Conservation (phyloP, 2,797 vertebrate species). For the Merluccius polli region DNA sequence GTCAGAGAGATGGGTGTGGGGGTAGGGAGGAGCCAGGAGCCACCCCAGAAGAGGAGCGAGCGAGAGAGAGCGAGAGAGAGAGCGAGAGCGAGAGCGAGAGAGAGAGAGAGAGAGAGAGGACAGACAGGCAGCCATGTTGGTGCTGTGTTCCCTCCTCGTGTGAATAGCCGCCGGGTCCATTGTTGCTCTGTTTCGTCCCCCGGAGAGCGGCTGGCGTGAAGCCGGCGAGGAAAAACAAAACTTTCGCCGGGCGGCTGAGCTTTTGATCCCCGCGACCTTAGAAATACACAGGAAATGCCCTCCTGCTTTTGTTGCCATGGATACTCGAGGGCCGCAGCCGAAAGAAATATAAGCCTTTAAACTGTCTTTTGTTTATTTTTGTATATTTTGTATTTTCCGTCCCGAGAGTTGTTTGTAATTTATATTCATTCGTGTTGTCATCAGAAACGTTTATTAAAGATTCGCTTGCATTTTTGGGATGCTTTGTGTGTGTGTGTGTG, state of each 20-base stretch:
- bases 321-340: conserved; percentile 23
- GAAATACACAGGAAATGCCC: conserved; percentile 28
- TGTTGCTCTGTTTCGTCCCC: not conserved
- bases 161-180: not conserved
- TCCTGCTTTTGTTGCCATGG: conserved; percentile 29
- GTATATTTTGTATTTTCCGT: conserved; percentile 68
- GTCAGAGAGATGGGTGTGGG: conserved; percentile 57
- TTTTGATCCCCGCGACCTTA: conserved; percentile 26
- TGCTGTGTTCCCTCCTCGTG: conserved; percentile 1
- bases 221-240: conserved; percentile 12
- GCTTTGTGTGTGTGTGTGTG: conserved; percentile 1
- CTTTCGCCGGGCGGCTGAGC: conserved; percentile 14
- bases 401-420: conserved; percentile 54
- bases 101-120: not conserved
- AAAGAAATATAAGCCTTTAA: conserved; percentile 37
- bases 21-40: conserved; percentile 30
- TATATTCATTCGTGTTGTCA: conserved; percentile 54
- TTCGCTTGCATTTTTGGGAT: conserved; percentile 40
- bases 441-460: conserved; percentile 63
- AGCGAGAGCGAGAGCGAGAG: not conserved
- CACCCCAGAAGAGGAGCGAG: not conserved
- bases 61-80: conserved; percentile 1
- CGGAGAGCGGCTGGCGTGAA: conserved; percentile 3
- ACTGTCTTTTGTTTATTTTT: conserved; percentile 42
- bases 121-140: not conserved